Evolutionary conservation across 37 sponge, comb jelly and placozoan genomes (phyloP), one percentile per base, ranked within the genome.

Genomic region (Axinella damicornis): DNA sequence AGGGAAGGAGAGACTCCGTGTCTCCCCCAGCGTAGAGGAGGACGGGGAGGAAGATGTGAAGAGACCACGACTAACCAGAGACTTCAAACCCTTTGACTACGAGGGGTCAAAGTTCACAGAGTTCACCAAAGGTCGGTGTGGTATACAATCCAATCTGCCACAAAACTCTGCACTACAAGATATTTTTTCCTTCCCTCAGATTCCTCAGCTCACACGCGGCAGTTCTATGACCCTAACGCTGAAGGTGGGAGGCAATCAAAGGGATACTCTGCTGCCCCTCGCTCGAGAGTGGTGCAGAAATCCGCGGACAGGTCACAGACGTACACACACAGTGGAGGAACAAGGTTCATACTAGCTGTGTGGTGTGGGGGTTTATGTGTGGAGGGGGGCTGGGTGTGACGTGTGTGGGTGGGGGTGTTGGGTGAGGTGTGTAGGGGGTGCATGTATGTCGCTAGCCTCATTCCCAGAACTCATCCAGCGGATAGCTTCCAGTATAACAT

Each of bases 261-360:
- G 46, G 46, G 46, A 46, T 9, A 46, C 9, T 9, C 46, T 9
- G 9, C 36, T 20, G 20, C 69, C 19, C 73, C 84, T 32, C 59
- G 73, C 21, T 83, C 89, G 2, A 32, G 55, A 20, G 79, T 83
- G 40, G 53, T 78, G 54, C 75, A 77, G 70, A 83, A 77, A 53
- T 83, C 79, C 0, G 73, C 67, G 0, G 62, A 89, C 19, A 76
- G 64, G 59, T 65, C 76, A 36, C 72, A 69, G 11, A 78, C 89
- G 2, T 83, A 57, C 46, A 36, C 32, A 25, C 21, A 22, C 2
- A 52, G 56, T 16, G 61, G 46, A 60, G 46, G 70, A 73, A 57
- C 14, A 17, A 41, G 72, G 55, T 46, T 21, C 9, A n/a, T n/a
- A n/a, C n/a, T n/a, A n/a, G n/a, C n/a, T n/a, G 21, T n/a, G n/a